Evolutionary conservation across 2,113 vertebrate genomes (phyloP).

Genomic region (Aspidoscelis tigris): DNA sequence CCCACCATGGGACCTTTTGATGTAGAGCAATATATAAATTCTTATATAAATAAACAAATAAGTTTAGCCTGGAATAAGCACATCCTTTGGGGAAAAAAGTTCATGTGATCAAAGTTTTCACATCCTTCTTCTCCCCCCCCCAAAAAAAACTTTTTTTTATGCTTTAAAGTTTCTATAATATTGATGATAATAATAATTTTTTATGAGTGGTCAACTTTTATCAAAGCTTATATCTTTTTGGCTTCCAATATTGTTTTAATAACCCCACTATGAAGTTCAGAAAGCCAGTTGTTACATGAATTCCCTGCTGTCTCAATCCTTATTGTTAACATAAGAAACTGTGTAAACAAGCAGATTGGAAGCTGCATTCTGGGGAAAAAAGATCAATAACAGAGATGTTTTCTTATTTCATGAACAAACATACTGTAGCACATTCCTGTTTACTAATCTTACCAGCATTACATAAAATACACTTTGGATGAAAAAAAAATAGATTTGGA

Average conservation of each 20-base stretch:
- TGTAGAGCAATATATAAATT: too few species aligned
- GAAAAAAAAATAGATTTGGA: neutral
- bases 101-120: too few species aligned
- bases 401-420: slow-evolving; percentile 39
- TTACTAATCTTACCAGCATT: slow-evolving; percentile 24
- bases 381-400: slow-evolving; percentile 29
- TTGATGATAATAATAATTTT: too few species aligned
- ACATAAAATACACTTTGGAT: neutral
- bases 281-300: slow-evolving; percentile 21
- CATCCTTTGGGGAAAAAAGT: too few species aligned
- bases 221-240: slow-evolving; percentile 15
- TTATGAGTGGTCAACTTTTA: neutral
- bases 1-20: too few species aligned
- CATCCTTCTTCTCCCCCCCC: too few species aligned
- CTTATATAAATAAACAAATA: too few species aligned
- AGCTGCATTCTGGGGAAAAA: slow-evolving; percentile 5
- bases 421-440: slow-evolving; percentile 16
- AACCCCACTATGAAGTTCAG: slow-evolving; percentile 13
- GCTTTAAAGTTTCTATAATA: too few species aligned
- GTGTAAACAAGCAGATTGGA: slow-evolving; percentile 28
- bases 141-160: too few species aligned
- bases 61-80: too few species aligned
- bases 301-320: slow-evolving; percentile 2
- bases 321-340: slow-evolving; percentile 11
- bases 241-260: slow-evolving; percentile 19